Base-by-base conservation (phyloP, 2,113 vertebrate species). In the Toxotes jaculatrix region DNA sequence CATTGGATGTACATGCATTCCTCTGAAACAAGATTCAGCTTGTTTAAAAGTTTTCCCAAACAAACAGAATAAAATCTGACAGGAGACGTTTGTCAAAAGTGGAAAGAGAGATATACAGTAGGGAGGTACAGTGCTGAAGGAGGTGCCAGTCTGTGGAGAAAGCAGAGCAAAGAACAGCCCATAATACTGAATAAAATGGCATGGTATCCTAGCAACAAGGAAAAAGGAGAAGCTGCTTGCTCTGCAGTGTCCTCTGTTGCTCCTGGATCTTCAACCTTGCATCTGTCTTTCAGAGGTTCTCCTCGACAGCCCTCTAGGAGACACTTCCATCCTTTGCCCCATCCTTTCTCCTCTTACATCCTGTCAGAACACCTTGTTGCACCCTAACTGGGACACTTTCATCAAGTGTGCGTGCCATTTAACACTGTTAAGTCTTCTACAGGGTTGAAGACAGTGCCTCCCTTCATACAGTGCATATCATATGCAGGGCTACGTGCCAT, bases 181-280 rank as follows among this genome's bases (percentile, higher is more conserved):
- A 88, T 86, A 91, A 92, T 70, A 53, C 64, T 42, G 49, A 84
- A 81, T 69, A 84, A 88, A 77, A 55, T 59, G 70, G 82, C 60
- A 85, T 43, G 56, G 93, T 94, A 92, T 89, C 93, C 94, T 94
- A 95, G 94, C 92, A 95, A 95, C 93, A 92, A 90, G 93, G 81
- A 43, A 67, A 80, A 67, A 51, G 77, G 73, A 86, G 63, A 75
- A 83, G 72, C 77, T 73, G 82, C 90, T 84, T 86, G 72, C 82
- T 83, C 91, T 81, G 89, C 88, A 88, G 86, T 91, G 88, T 88
- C 87, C 84, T 86, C 87, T 56, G 73, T 76, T 90, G 83, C 87
- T 90, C 80, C 81, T 83, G 79, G 74, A 85, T 87, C 84, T 85
- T 89, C 73, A 87, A 82, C 87, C 84, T 83, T 71, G 55, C 77